Base-by-base conservation (phyloP, 2,797 vertebrate genomes). In the Parauchenoglanis ngamensis region DNA sequence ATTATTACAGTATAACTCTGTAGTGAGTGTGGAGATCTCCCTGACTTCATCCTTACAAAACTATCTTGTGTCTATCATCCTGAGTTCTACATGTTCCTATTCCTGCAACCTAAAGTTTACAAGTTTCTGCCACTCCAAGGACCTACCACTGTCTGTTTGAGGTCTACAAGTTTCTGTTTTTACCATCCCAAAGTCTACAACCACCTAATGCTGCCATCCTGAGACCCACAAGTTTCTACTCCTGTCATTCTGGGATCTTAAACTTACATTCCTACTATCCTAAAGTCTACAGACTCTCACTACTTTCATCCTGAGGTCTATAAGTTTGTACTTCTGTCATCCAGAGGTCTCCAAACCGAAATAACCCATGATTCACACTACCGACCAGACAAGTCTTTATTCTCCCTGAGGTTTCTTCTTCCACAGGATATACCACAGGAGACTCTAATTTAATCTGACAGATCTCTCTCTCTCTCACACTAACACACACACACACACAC, bases 381-480 rank as follows among this genome's bases (percentile, higher is more conserved):
- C 57, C 46, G 40, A 46, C 79, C 79, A 81, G 57, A 82, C 25
- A 7, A 17, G 40, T 65, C 44, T 49, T 73, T 70, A 82, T 67
- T 67, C n/a, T 25, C 54, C 61, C 77, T 68, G 61, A 54, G 59
- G 35, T 56, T 57, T 79, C 35, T 21, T 28, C 52, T 70, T 78
- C 52, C 85, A 49, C 57, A 63, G 25, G 46, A 28, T 81, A 81
- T 17, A 82, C 80, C n/a, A 25, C 80, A 82, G 80, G 44, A 82
- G 61, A 67, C 80, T 67, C 44, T 67, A 80, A 80, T 61, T 13
- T 80, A 80, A 61, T 13, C 10, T 80, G 78, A 80, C 78, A 80
- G 78, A 44, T 61, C 7, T 65, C 6, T 61, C 56, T 61, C 65
- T 72, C 67, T 86, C 85, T 88, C 79, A 65, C 73, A 86, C 87